A percentile compares a stretch with the other conserved stretches of the same genome.
phyloP scores from a whole-genome alignment of 2,888 invertebrate species.

The Sesamia inferens region DNA sequence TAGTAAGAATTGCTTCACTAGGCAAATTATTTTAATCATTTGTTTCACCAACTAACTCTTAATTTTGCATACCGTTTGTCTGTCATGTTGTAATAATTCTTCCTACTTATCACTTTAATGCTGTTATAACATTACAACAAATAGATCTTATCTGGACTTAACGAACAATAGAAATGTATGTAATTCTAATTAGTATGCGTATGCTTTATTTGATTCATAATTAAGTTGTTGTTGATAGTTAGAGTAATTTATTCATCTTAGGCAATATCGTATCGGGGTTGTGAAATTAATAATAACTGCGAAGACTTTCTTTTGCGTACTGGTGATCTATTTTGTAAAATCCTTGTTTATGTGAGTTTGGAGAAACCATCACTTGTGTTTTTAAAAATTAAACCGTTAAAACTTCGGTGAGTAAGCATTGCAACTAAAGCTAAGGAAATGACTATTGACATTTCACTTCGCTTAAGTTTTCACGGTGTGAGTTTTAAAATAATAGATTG shows the following conservation, averaged over 20 bases:
- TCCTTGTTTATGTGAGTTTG: not conserved
- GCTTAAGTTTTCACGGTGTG: too few relatives aligned
- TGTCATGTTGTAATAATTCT: slow-evolving; percentile 31
- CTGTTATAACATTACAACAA: slow-evolving; percentile 2
- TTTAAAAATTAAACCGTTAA: too few relatives aligned
- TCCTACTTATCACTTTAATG: slow-evolving; percentile 19
- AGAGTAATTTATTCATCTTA: slow-evolving; percentile 7
- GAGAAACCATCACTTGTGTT: too few relatives aligned
- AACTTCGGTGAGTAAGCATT: too few relatives aligned
- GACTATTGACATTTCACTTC: not conserved
- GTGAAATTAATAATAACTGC: not conserved
- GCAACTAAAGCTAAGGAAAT: not conserved
- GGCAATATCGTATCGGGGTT: not conserved
- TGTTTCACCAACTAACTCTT: slow-evolving; percentile 5
- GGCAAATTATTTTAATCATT: slow-evolving; percentile 1
- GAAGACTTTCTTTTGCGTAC: not conserved
- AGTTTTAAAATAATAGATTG: not conserved
- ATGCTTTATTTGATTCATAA: slow-evolving; percentile 31
- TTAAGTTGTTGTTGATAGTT: slow-evolving; percentile 13
- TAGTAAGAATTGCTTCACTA: slow-evolving; percentile 21
- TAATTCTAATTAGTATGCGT: slow-evolving; percentile 32
- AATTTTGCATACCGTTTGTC: slow-evolving; percentile 10
- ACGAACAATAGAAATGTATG: slow-evolving; percentile 49
- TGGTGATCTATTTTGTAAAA: not conserved
- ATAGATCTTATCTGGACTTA: slow-evolving; percentile 23